phyloP scores from a whole-genome alignment of 1,140 invertebrate genomes.

The Drosophila ercepeae region DNA sequence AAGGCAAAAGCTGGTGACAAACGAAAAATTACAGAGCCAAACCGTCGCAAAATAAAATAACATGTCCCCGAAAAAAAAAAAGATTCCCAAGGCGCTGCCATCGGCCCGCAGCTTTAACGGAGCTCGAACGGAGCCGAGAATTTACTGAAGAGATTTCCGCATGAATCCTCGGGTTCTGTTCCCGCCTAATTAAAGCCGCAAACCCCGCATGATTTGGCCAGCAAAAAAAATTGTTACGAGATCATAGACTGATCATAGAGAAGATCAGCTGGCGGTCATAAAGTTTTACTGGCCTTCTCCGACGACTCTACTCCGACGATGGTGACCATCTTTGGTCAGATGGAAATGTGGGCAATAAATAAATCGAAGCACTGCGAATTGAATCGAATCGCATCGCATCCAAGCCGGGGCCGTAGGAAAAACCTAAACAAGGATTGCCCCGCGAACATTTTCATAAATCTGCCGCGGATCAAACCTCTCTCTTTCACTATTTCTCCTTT shows the following conservation, averaged over 20 bases:
- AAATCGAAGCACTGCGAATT: slow-evolving; percentile 61
- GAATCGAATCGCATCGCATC: slow-evolving; percentile 34
- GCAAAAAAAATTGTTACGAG: slow-evolving; percentile 7
- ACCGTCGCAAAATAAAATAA: slow-evolving; percentile 2
- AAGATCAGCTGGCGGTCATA: slow-evolving; percentile 62
- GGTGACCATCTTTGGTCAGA: slow-evolving; percentile 67
- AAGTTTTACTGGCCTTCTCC: slow-evolving; percentile 58
- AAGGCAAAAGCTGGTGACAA: slow-evolving; percentile 23
- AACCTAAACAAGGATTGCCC: slow-evolving; percentile 43
- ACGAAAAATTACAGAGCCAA: slow-evolving; percentile 47
- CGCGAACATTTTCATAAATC: slow-evolving; percentile 74
- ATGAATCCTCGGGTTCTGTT: slow-evolving; percentile 1
- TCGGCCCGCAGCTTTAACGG: slow-evolving; percentile 56
- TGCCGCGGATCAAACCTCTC: slow-evolving; percentile 29
- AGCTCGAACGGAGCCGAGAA: slow-evolving; percentile 19
- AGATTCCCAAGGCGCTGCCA: slow-evolving; percentile 26
- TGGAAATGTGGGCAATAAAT: slow-evolving; percentile 64
- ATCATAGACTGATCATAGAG: slow-evolving; percentile 30
- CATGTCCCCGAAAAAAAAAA: slow-evolving; percentile 31
- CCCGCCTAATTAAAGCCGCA: slow-evolving; percentile 37
- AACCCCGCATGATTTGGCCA: slow-evolving; percentile 48
- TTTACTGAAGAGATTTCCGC: slow-evolving; percentile 16
- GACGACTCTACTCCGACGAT: neutral
- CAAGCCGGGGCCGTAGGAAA: slow-evolving; percentile 26
- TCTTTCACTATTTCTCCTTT: slow-evolving; percentile 13